These are phyloP conservation scores for Pollenia amentaria DNA, from an alignment of 2,888 invertebrate genomes.

Conservation along the genomic window DNA sequence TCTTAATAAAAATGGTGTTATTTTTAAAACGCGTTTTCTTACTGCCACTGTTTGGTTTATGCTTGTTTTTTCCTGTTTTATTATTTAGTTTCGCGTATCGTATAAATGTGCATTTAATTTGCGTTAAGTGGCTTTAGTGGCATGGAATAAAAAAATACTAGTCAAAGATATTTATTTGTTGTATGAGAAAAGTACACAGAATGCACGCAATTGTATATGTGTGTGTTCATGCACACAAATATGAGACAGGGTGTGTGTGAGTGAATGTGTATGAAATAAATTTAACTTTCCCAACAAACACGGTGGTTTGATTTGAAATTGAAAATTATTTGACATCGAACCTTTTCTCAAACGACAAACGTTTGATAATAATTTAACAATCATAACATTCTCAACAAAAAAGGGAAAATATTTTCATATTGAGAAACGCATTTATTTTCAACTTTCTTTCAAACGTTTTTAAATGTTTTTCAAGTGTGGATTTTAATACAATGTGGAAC, in stretches of 20 bases:
- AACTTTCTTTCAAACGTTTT: no score
- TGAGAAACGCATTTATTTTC: no score
- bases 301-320: no score
- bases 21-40: constrained; percentile 1
- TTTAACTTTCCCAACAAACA: no score
- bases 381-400: no score
- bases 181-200: constrained; percentile 10
- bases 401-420: no score
- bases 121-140: constrained; percentile 73
- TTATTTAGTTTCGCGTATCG: constrained; percentile 61
- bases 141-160: constrained; percentile 52
- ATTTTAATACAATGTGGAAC: no score
- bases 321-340: no score
- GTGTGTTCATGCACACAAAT: not conserved
- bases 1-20: constrained; percentile 13
- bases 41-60: not conserved
- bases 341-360: no score
- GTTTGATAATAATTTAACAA: no score
- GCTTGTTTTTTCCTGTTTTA: constrained; percentile 23
- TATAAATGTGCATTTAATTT: constrained; percentile 74
- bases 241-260: not conserved
- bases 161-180: constrained; percentile 46
- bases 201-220: constrained; percentile 22
- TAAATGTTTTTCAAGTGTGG: no score
- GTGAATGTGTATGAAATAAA: constrained; percentile 31